phyloP scores from a whole-genome alignment of 1,140 invertebrate genomes.

The Sogatella furcifera region DNA sequence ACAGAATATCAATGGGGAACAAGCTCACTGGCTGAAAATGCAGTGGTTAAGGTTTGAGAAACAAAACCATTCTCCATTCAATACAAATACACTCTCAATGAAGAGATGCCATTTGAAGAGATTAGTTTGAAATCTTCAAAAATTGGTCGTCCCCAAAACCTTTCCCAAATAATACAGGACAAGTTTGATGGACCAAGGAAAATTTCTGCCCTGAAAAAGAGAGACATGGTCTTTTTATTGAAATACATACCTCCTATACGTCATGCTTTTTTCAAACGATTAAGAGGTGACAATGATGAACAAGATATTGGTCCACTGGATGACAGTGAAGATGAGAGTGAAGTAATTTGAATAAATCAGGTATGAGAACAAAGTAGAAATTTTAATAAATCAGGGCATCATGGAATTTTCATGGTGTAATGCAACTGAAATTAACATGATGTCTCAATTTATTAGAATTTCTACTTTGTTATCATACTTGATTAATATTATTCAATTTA shows the following conservation, averaged over 20 bases:
- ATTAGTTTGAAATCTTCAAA: neutral
- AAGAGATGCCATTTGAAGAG: conserved; percentile 3
- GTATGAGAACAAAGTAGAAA: too few species aligned
- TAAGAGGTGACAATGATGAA: neutral
- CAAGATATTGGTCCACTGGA: neutral
- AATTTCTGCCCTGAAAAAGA: conserved; percentile 5
- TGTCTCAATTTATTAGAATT: too few species aligned
- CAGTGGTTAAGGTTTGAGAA: conserved; percentile 7
- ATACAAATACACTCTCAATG: conserved; percentile 2
- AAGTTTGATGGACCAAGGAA: neutral
- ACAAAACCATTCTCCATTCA: neutral
- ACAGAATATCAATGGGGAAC: neutral
- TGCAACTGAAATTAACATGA: too few species aligned
- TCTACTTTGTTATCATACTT: too few species aligned
- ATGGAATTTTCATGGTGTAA: too few species aligned
- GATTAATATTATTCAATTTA: too few species aligned
- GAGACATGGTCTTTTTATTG: conserved; percentile 5
- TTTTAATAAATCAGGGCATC: too few species aligned
- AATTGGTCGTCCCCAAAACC: neutral
- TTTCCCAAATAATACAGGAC: neutral
- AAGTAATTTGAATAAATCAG: too few species aligned
- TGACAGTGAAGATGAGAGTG: too few species aligned
- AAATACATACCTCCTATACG: conserved; percentile 8
- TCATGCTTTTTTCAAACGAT: conserved; percentile 9
- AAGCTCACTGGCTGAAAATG: conserved; percentile 10